Evolutionary conservation across 2,888 invertebrate species (phyloP).

Genomic region (Raillietiella orientalis): DNA sequence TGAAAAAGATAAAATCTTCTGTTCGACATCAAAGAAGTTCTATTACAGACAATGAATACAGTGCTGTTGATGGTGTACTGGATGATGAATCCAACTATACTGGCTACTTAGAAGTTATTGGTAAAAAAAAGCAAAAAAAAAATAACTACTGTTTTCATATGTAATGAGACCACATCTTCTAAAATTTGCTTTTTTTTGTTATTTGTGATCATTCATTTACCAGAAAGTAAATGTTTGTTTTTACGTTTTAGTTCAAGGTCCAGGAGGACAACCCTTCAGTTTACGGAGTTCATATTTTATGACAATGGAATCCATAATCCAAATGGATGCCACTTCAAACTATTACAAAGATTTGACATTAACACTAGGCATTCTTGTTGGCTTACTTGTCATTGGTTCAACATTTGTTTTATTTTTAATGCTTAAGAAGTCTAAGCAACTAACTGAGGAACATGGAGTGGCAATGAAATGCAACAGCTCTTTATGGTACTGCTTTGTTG

Average conservation of each 20-base stretch:
- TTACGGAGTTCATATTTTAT: slow-evolving; percentile 4
- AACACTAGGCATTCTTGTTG: no score
- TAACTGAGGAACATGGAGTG: no score
- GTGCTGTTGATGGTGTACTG: slow-evolving; percentile 44
- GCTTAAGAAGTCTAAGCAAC: no score
- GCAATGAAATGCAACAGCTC: no score
- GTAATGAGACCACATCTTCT: not conserved
- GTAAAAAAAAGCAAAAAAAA: slow-evolving; percentile 17
- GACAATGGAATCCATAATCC: slow-evolving; percentile 5
- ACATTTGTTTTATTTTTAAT: no score
- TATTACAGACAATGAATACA: slow-evolving; percentile 11
- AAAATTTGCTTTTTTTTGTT: slow-evolving; percentile 5
- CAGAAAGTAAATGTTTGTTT: slow-evolving; percentile 2
- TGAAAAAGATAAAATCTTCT: slow-evolving; percentile 2
- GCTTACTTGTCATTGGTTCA: no score
- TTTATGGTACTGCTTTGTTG: no score
- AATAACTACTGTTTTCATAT: no score
- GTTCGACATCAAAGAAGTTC: slow-evolving; percentile 3
- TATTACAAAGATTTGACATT: no score
- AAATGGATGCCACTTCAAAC: no score
- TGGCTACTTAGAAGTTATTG: slow-evolving; percentile 47
- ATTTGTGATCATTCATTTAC: slow-evolving; percentile 4
- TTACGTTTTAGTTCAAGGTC: slow-evolving; percentile 6
- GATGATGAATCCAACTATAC: slow-evolving; percentile 49
- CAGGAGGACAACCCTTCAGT: slow-evolving; percentile 4